Conservation (phyloP, 1,140 invertebrate species). For the Ladona fulva region DNA sequence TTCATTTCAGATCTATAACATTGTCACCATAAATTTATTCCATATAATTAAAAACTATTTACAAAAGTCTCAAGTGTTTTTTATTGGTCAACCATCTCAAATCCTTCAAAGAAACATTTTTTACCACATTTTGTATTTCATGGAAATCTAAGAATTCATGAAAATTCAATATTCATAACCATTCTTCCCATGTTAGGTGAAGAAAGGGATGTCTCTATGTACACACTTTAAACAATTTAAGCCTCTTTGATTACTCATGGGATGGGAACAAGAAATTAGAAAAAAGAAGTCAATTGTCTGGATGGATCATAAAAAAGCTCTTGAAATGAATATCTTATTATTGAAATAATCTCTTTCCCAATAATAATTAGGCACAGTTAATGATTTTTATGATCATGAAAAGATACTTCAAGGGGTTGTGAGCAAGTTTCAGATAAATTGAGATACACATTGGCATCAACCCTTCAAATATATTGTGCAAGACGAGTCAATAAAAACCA, state of each 20-base stretch:
- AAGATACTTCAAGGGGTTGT: not conserved
- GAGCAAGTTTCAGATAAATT: not conserved
- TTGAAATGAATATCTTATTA: not conserved
- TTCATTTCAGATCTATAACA: constrained; percentile 7
- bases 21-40: constrained; percentile 10
- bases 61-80: not conserved
- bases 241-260: not conserved
- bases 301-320: not conserved
- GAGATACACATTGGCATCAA: too few species aligned
- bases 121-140: not conserved
- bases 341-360: not conserved
- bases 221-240: not conserved
- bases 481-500: too few species aligned
- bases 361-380: not conserved
- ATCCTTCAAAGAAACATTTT: not conserved
- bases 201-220: not conserved
- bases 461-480: too few species aligned
- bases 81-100: not conserved
- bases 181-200: not conserved
- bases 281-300: not conserved
- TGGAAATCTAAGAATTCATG: not conserved
- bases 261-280: not conserved
- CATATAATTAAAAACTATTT: not conserved
- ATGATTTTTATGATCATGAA: not conserved
- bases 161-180: not conserved